Percentiles rank a stretch among this genome's conserved stretches.
These are phyloP conservation scores for Semotilus atromaculatus DNA, from an alignment of 2,797 vertebrate species.

Conservation along the genomic window DNA sequence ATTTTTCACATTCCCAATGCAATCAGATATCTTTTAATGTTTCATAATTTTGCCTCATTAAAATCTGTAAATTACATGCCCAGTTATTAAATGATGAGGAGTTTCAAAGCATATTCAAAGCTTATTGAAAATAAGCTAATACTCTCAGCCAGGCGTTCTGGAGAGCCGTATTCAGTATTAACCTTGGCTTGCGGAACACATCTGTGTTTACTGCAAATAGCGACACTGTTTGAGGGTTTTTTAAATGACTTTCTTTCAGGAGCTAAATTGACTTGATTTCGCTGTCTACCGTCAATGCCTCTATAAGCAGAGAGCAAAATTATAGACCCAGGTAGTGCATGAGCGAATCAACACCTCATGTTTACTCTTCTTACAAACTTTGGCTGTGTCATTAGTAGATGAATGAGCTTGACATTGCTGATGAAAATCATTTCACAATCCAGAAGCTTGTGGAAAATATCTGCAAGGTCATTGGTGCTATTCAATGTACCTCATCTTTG, in stretches of 20 bases:
- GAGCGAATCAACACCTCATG: constrained; percentile 32
- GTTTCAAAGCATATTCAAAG: constrained; percentile 30
- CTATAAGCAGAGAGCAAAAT: constrained; percentile 50
- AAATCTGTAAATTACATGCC: constrained; percentile 37
- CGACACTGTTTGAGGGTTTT: constrained; percentile 33
- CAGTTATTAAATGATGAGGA: constrained; percentile 43
- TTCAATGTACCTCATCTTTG: constrained; percentile 32
- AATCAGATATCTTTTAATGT: constrained; percentile 32
- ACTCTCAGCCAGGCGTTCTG: constrained; percentile 28
- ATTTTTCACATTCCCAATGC: constrained; percentile 25
- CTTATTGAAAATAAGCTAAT: constrained; percentile 43
- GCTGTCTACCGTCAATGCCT: constrained; percentile 44
- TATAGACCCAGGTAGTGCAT: constrained; percentile 40
- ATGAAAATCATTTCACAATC: constrained; percentile 52
- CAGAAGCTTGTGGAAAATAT: constrained; percentile 40
- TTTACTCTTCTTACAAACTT: constrained; percentile 44
- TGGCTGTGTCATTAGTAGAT: constrained; percentile 49
- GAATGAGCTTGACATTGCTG: constrained; percentile 39
- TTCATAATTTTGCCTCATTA: constrained; percentile 5
- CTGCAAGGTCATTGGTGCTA: constrained; percentile 44
- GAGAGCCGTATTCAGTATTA: constrained; percentile 26
- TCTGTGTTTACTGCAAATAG: constrained; percentile 59
- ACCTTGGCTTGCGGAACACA: constrained; percentile 33
- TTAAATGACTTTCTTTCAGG: constrained; percentile 49
- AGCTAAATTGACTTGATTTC: constrained; percentile 58